Conservation (phyloP, 35 echinoderm and acorn worm species). For the Acanthaster planci region DNA sequence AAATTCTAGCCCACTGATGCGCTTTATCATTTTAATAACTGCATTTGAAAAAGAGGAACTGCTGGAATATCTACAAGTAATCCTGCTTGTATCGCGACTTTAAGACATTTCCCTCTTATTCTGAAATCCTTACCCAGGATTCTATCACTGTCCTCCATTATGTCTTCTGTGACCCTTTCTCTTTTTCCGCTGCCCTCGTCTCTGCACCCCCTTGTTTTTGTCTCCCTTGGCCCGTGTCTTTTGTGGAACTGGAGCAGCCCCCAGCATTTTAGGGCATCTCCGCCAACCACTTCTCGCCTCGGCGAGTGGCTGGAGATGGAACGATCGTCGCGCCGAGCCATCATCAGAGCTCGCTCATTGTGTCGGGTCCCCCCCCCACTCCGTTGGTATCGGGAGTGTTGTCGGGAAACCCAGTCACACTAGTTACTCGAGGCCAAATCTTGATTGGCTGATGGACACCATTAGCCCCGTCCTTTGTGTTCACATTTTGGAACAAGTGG, state of each 20-base stretch:
- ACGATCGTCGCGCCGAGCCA: too few species aligned
- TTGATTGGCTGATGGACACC: constrained; percentile 21
- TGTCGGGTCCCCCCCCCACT: background rate
- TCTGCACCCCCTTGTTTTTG: background rate
- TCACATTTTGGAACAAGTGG: constrained; percentile 11
- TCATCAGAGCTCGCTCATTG: background rate
- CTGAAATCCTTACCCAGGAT: background rate
- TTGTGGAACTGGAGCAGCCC: constrained; percentile 22
- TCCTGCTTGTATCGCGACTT: background rate
- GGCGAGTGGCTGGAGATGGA: too few species aligned
- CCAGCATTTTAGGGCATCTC: background rate
- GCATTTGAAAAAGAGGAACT: too few species aligned
- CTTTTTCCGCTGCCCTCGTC: background rate
- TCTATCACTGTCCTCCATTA: background rate
- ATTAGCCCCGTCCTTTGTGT: constrained; percentile 6
- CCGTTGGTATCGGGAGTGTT: background rate
- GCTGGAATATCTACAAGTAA: too few species aligned
- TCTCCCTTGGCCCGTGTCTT: background rate
- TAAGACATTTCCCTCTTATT: background rate
- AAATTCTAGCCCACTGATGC: too few species aligned
- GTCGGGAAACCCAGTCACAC: constrained; percentile 16
- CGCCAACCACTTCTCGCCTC: too few species aligned
- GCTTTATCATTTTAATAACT: too few species aligned
- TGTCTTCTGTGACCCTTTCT: background rate
- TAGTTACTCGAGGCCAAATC: constrained; percentile 8